Base-by-base conservation (phyloP, 2,888 invertebrate species). In the Pristionchus maxplancki region DNA sequence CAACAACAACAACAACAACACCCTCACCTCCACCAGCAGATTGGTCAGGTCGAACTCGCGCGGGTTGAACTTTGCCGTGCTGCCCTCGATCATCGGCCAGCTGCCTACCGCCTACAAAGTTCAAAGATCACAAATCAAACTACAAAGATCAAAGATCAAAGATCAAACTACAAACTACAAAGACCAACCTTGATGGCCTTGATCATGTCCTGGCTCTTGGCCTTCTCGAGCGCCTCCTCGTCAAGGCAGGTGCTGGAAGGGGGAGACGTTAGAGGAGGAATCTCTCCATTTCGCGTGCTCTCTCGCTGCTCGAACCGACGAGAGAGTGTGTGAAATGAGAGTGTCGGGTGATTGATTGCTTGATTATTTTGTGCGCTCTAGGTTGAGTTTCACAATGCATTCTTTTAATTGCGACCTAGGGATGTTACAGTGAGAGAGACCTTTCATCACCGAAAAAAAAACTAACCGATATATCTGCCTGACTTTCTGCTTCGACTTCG, bases 71-170 rank as follows among this genome's bases (percentile, higher is more conserved):
- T 91, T 89, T 37, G 89, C 78, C n/a, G 88, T 62, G 6, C 81
- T 24, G 3, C 90, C 90, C 62, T 90, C 89, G 87, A 94, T 90
- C 87, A 94, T 93, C 62, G 94, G 94, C 93, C 93, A 94, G 87
- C 91, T 91, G 31, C 93, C 92, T 62, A 91, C 90, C 24, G 87
- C 89, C 90, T 90, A 71, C 15, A 44, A 11, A 40, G 40, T 40
- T 74, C 84, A 58, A 84, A 58, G 40, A 84, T 84, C 62, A 24
- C 24, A 50, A 24, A 64, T 24, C 58, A 87, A 37, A 74, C n/a
- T 78, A 24, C 82, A 82, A 50, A 82, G 50, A 83, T 58, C 83
- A 83, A 34, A 53, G 83, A 53, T 53, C 83, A 83, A 53, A 53
- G 44, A 67, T n/a, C 62, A 88, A 44, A 78, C 31, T 81, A 11